These are phyloP conservation scores for Lamellibrachia satsuma DNA, from an alignment of 2,888 invertebrate species.

Conservation along the genomic window DNA sequence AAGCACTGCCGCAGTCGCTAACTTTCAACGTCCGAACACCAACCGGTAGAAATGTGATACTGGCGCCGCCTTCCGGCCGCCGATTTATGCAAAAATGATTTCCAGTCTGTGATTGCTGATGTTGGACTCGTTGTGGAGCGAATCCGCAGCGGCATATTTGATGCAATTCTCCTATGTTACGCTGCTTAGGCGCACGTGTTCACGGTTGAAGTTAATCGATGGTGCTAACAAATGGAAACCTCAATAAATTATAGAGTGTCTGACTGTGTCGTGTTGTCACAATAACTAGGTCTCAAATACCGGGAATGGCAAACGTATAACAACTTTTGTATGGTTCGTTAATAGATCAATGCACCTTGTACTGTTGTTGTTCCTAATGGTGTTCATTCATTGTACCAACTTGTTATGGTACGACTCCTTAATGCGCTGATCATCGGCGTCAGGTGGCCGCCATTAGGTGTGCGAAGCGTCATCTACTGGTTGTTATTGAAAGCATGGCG, in stretches of 20 bases:
- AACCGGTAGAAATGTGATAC: background rate
- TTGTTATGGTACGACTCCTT: background rate
- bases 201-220: constrained; percentile 12
- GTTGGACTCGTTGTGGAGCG: background rate
- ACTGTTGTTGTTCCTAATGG: too few relatives aligned
- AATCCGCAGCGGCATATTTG: background rate
- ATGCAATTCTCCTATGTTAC: constrained; percentile 1
- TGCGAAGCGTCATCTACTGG: too few relatives aligned
- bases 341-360: too few relatives aligned
- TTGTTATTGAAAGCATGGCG: too few relatives aligned
- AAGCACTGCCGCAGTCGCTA: background rate
- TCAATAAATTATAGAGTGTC: constrained; percentile 12
- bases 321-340: background rate
- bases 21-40: background rate
- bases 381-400: background rate
- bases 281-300: background rate
- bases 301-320: background rate
- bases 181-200: background rate
- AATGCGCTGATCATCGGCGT: too few relatives aligned
- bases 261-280: background rate
- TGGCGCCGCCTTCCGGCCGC: background rate
- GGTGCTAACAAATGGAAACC: constrained; percentile 11
- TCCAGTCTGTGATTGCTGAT: background rate
- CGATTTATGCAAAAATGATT: background rate
- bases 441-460: too few relatives aligned